These are phyloP conservation scores for Hartigia nigra DNA, from an alignment of 2,888 invertebrate species.

Conservation along the genomic window DNA sequence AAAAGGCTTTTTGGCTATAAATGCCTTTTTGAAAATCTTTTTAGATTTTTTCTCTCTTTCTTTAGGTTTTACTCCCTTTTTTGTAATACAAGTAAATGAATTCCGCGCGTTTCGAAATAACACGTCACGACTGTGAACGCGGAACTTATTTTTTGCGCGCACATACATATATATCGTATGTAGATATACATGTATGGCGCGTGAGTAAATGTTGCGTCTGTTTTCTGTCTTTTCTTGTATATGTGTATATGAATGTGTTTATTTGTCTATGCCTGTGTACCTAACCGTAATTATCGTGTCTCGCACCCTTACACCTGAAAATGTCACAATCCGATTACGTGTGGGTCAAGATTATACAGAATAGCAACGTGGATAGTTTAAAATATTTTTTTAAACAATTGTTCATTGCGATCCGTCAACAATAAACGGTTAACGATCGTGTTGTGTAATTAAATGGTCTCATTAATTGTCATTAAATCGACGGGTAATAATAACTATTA, in stretches of 20 bases:
- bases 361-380: neutral
- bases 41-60: neutral
- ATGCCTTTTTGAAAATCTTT: neutral
- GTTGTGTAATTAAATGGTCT: slow-evolving; percentile 25
- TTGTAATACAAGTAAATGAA: neutral
- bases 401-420: slow-evolving; percentile 22
- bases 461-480: slow-evolving; percentile 4
- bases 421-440: slow-evolving; percentile 27
- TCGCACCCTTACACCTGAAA: neutral
- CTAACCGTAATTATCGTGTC: neutral
- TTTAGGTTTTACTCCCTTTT: neutral
- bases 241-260: neutral
- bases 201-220: neutral
- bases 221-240: neutral
- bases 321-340: neutral
- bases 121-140: neutral
- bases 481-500: slow-evolving; percentile 10
- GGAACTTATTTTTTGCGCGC: neutral
- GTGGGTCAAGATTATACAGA: neutral
- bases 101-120: neutral
- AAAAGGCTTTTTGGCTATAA: neutral
- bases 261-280: neutral
- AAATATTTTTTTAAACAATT: slow-evolving; percentile 10
- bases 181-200: neutral
- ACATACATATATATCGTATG: neutral